Evolutionary conservation across 2,797 vertebrate genomes (phyloP).

Genomic region (Bradypodion ventrale): DNA sequence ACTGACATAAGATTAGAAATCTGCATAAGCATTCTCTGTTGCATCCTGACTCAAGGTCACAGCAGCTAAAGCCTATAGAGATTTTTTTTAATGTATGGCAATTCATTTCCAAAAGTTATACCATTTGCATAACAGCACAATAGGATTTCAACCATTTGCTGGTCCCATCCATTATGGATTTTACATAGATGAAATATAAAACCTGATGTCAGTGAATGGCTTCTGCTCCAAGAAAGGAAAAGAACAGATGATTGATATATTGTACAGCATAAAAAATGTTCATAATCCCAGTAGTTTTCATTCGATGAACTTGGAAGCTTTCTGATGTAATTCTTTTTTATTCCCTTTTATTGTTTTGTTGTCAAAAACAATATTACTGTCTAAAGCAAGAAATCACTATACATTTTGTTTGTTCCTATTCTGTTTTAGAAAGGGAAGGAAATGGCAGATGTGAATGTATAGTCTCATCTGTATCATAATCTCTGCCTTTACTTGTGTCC

Average conservation of each 20-base stretch:
- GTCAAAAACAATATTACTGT: conserved; percentile 8
- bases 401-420: not conserved
- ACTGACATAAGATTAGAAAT: no score
- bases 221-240: conserved; percentile 30
- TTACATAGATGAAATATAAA: no score
- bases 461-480: not conserved
- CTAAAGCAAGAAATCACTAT: conserved; percentile 10
- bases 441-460: not conserved
- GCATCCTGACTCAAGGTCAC: no score
- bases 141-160: no score
- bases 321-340: not conserved
- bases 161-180: no score
- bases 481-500: not conserved
- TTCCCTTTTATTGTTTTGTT: conserved; percentile 9
- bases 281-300: not conserved
- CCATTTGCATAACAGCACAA: no score
- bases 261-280: conserved; percentile 11
- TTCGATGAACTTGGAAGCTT: conserved; percentile 22
- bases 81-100: no score
- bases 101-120: no score
- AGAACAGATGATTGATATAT: conserved; percentile 26
- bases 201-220: no score
- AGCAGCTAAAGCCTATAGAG: no score
- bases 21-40: no score
- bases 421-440: not conserved